Evolutionary conservation across 1,140 invertebrate genomes (phyloP), one percentile per base, ranked within the genome.

Genomic region (Scylla paramamosain): DNA sequence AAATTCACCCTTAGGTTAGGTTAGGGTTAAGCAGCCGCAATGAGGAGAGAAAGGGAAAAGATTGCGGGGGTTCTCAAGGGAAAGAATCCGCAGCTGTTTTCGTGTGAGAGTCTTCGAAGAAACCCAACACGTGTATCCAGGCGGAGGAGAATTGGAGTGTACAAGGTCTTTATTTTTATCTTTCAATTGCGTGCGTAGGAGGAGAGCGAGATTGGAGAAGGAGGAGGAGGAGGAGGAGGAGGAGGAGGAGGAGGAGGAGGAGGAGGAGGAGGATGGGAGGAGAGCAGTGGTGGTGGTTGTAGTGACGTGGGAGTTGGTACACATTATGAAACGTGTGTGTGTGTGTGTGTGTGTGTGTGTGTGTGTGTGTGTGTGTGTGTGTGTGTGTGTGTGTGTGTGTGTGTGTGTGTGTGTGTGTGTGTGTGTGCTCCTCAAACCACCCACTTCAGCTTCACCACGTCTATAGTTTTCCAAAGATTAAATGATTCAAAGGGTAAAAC

Each of bases 371-470:
- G 87, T 89, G 32, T n/a, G 32, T 16, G 14, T 39, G 87, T 12
- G 31, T 48, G 46, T 48, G 46, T 48, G 46, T 48, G 46, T 48
- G 46, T 48, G 46, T 48, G 46, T 48, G 84, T 86, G 32, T 86
- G 84, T 86, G 84, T 31, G 84, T 86, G 32, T 86, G 84, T 39
- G 86, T 45, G 52, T 59, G 52, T 59, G 84, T 86, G 32, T 86
- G 84, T 86, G 84, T 31, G 84, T 86, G 32, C 20, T 3, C 12
- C 25, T 45, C 12, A 1, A 20, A 14, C 52, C 16, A 14, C 52
- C 52, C 52, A 59, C 16, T 20, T 59, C 10, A 59, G 52, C 16
- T 59, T 59, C 10, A 12, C 2, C 52, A 59, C 16, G 52, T 59
- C 52, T 14, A 59, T 59, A 59, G 10, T 59, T 59, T 20, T 20